Percentiles rank a stretch among this genome's conserved stretches.
phyloP scores from a whole-genome alignment of 30 jellyfish, hydroid and myxozoan genomes.

The Mastigias papua region DNA sequence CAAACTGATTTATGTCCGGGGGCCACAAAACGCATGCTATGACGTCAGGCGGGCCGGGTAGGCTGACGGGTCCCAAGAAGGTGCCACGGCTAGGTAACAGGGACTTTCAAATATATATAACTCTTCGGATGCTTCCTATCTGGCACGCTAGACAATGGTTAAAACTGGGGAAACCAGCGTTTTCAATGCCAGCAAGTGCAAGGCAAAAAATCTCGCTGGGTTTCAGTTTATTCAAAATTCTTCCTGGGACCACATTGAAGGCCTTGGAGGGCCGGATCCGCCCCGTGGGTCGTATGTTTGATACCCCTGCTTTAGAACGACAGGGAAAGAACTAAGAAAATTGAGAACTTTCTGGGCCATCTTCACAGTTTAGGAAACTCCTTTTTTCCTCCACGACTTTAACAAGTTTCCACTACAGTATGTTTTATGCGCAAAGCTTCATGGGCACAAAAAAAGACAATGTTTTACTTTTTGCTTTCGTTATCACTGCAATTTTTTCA shows the following conservation, averaged over 20 bases:
- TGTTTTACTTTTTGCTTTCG: too few relatives aligned
- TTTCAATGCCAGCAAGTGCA: neutral
- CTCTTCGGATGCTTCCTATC: neutral
- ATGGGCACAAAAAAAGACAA: too few relatives aligned
- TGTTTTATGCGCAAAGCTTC: too few relatives aligned
- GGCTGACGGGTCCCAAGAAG: neutral
- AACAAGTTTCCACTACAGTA: too few relatives aligned
- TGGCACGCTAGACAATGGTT: neutral
- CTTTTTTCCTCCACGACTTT: too few relatives aligned
- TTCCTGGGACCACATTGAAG: neutral
- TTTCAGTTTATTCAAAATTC: neutral
- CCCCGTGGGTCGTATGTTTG: neutral
- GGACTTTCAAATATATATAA: neutral
- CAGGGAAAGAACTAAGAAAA: too few relatives aligned
- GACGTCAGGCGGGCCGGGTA: neutral
- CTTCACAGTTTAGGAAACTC: too few relatives aligned
- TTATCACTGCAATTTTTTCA: too few relatives aligned
- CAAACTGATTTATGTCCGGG: neutral
- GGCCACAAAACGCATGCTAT: neutral
- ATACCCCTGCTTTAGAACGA: neutral
- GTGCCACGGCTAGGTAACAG: neutral
- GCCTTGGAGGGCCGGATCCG: neutral
- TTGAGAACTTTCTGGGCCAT: too few relatives aligned
- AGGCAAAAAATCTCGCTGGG: neutral
- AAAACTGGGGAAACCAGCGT: conserved; percentile 24